These are phyloP conservation scores for Clarias macrocephalus DNA, from an alignment of 2,113 vertebrate genomes.

Conservation along the genomic window DNA sequence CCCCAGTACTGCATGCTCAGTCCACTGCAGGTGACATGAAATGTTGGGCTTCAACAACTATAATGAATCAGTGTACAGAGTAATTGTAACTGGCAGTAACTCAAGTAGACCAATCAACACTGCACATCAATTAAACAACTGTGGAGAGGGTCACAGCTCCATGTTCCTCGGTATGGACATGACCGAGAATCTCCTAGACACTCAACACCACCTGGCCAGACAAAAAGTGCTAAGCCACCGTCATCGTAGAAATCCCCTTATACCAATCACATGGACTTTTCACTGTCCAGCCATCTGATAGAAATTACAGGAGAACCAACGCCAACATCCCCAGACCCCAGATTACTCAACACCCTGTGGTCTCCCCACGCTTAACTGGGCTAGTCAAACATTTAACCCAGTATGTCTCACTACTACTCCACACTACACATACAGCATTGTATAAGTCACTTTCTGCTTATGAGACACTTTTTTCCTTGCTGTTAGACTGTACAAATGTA, in stretches of 20 bases:
- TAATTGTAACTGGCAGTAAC: background rate
- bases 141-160: background rate
- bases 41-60: background rate
- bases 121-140: background rate
- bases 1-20: background rate
- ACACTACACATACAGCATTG: background rate
- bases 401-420: background rate
- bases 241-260: background rate
- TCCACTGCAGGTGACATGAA: background rate
- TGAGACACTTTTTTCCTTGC: background rate
- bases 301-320: background rate
- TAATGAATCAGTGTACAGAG: background rate
- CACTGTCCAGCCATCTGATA: background rate
- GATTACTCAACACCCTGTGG: background rate
- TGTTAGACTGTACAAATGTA: background rate
- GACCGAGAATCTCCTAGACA: background rate
- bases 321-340: background rate
- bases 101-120: background rate
- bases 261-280: background rate
- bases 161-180: background rate
- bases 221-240: background rate
- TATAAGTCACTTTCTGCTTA: background rate
- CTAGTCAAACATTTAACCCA: background rate
- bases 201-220: background rate
- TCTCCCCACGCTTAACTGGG: background rate